Evolutionary conservation across 2,888 invertebrate genomes (phyloP).

Genomic region (Schrankia costaestrigalis): DNA sequence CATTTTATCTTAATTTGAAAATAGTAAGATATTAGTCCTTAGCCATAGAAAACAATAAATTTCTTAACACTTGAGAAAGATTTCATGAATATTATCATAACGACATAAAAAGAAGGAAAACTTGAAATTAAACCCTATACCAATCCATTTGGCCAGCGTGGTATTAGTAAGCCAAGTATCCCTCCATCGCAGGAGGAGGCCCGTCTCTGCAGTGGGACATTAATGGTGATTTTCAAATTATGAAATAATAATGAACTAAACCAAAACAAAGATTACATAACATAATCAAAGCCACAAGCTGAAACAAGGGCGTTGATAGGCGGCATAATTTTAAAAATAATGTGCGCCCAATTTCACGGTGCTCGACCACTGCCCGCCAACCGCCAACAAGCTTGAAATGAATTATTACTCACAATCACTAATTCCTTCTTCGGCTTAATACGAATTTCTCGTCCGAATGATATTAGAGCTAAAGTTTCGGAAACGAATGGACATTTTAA

Average conservation of each 20-base stretch:
- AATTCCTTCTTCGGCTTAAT: slow-evolving; percentile 36
- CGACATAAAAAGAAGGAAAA: no score
- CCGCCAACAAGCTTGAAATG: slow-evolving; percentile 57
- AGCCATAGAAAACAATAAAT: no score
- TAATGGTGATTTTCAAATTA: no score
- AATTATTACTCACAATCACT: slow-evolving; percentile 58
- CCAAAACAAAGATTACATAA: slow-evolving; percentile 7
- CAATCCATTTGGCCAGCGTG: no score
- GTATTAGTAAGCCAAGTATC: no score
- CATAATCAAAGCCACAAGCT: slow-evolving; percentile 45
- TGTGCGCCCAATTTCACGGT: slow-evolving; percentile 70
- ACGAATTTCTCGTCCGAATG: slow-evolving; percentile 24
- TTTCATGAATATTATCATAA: no score
- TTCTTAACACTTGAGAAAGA: no score
- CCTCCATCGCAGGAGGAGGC: no score
- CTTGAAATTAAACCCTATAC: no score
- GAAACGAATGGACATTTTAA: slow-evolving; percentile 5
- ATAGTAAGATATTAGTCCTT: no score
- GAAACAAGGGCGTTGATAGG: slow-evolving; percentile 42
- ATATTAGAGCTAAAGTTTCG: slow-evolving; percentile 9
- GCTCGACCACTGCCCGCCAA: slow-evolving; percentile 44
- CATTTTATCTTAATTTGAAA: no score
- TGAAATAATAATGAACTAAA: background rate
- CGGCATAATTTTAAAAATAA: slow-evolving; percentile 64
- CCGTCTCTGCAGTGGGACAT: no score